Evolutionary conservation across 2,113 vertebrate species (phyloP).

Genomic region (Hippopotamus amphibius): DNA sequence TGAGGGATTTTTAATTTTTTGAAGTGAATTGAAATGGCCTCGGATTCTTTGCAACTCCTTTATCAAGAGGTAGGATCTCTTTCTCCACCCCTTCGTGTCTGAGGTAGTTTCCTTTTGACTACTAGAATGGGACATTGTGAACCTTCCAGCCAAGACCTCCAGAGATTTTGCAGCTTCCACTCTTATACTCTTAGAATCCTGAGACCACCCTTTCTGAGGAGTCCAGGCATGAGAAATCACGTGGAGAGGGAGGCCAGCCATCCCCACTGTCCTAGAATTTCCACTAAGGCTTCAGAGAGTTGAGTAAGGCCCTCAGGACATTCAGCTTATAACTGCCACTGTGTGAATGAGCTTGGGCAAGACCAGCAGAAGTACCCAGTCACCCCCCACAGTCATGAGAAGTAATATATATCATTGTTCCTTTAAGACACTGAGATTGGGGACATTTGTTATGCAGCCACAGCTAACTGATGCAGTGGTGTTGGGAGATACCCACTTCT

Average conservation of each 20-base stretch:
- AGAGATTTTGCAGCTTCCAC: not conserved
- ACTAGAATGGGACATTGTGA: not conserved
- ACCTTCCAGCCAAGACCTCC: not conserved
- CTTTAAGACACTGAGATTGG: not conserved
- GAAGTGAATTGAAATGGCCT: not conserved
- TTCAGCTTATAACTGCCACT: not conserved
- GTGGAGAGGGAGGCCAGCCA: not conserved
- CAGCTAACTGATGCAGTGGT: not conserved
- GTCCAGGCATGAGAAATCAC: not conserved
- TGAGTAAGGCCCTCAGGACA: not conserved
- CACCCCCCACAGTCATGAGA: not conserved
- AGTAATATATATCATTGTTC: not conserved
- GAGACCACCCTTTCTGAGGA: not conserved
- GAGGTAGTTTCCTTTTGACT: not conserved
- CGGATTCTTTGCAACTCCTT: not conserved
- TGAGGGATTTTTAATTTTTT: not conserved
- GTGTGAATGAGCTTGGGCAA: no score
- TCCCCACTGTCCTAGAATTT: rapidly evolving
- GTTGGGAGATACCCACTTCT: no score
- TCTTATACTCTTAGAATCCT: not conserved
- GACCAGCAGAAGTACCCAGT: not conserved
- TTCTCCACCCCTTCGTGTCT: not conserved
- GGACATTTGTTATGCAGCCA: not conserved
- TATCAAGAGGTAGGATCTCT: not conserved
- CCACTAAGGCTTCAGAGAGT: not conserved